A percentile compares a stretch with the other conserved stretches of the same genome.
phyloP scores from a whole-genome alignment of 2,888 invertebrate species.

The Xylophagus ater region DNA sequence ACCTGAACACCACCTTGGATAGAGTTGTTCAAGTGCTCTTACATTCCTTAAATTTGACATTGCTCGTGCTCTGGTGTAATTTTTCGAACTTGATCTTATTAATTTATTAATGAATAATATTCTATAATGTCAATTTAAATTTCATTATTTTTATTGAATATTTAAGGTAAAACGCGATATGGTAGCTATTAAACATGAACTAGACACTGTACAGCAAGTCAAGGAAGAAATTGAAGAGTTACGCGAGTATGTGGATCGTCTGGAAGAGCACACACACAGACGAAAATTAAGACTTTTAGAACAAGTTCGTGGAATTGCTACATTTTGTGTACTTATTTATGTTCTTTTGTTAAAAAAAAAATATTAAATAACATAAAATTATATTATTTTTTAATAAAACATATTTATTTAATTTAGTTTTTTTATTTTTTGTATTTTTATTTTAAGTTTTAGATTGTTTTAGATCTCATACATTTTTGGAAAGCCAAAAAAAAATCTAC shows the following conservation, averaged over 20 bases:
- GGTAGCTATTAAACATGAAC: conserved; percentile 89
- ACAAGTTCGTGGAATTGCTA: conserved; percentile 80
- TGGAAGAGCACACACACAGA: conserved; percentile 84
- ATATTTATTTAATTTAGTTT: too few relatives aligned
- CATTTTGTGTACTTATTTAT: too few relatives aligned
- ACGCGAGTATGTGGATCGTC: conserved; percentile 81
- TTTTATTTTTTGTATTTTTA: conserved; percentile 7
- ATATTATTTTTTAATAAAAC: background rate
- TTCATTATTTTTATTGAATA: too few relatives aligned
- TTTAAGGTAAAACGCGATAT: conserved; percentile 78
- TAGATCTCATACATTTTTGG: background rate
- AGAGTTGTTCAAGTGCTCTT: too few relatives aligned
- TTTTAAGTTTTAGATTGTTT: background rate
- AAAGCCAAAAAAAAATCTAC: too few relatives aligned
- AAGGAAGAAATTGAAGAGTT: conserved; percentile 91
- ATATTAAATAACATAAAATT: background rate
- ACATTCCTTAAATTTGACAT: too few relatives aligned
- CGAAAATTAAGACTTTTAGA: conserved; percentile 82
- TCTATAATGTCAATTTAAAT: too few relatives aligned
- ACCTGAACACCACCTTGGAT: too few relatives aligned
- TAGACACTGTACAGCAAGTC: conserved; percentile 88
- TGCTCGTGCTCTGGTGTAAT: too few relatives aligned
- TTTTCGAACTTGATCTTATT: too few relatives aligned
- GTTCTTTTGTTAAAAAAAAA: too few relatives aligned
- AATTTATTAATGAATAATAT: too few relatives aligned